Conservation (phyloP, 2,797 vertebrate genomes). For the Triplophysa bombifrons region DNA sequence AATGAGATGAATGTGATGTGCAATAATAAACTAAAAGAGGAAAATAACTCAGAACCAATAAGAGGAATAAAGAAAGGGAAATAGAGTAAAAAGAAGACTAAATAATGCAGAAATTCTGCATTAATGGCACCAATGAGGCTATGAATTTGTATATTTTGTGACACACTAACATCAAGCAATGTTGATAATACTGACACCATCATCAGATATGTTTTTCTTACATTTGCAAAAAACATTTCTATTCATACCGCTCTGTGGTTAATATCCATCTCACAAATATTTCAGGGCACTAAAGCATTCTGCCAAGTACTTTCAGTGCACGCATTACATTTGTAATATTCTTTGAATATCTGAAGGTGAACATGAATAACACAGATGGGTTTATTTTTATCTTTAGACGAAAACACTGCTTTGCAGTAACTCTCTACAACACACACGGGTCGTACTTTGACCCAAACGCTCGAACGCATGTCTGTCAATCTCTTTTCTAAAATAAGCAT, state of each 20-base stretch:
- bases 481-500: neutral
- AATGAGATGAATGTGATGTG: neutral
- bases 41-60: neutral
- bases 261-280: conserved; percentile 19
- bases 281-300: conserved; percentile 1
- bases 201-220: neutral
- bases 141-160: conserved; percentile 22
- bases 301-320: conserved; percentile 1
- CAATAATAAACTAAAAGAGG: neutral
- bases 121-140: conserved; percentile 33
- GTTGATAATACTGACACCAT: neutral
- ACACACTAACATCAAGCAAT: neutral
- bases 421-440: neutral
- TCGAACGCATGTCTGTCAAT: neutral
- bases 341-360: conserved; percentile 30
- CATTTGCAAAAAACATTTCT: conserved; percentile 27
- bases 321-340: conserved; percentile 23
- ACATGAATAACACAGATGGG: neutral
- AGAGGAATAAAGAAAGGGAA: neutral
- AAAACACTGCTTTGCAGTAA: neutral
- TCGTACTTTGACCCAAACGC: conserved; percentile 3
- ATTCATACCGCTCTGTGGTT: neutral
- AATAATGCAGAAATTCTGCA: conserved; percentile 21
- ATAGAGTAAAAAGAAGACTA: neutral
- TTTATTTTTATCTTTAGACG: conserved; percentile 26